Percentiles rank a stretch among this genome's conserved stretches.
phyloP scores from a whole-genome alignment of 2,888 invertebrate genomes.

The Tenthredo scrophulariae region DNA sequence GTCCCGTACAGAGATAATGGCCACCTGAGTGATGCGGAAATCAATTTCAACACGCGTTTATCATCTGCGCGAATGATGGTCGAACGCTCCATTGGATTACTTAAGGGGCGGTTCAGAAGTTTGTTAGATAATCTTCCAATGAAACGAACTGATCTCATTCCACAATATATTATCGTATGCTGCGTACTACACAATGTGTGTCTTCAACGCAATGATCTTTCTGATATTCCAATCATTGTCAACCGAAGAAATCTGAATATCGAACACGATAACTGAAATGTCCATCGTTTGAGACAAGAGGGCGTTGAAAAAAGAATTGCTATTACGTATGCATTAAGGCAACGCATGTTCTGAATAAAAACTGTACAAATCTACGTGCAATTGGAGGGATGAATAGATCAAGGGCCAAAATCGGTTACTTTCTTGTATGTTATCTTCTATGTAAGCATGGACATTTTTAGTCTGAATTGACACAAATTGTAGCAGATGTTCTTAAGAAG shows the following conservation, averaged over 20 bases:
- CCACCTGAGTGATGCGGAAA: constrained; percentile 53
- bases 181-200: constrained; percentile 34
- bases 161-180: constrained; percentile 1
- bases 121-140: constrained; percentile 30
- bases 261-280: background rate
- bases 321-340: background rate
- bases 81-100: constrained; percentile 54
- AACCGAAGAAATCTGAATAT: background rate
- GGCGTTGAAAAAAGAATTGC: background rate
- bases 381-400: too few relatives aligned
- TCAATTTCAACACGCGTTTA: constrained; percentile 55
- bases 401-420: too few relatives aligned
- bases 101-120: constrained; percentile 51
- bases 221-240: constrained; percentile 15
- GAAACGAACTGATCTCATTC: constrained; percentile 32
- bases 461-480: too few relatives aligned
- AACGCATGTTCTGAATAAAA: background rate
- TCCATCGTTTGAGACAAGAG: background rate
- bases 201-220: constrained; percentile 13
- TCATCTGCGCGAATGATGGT: constrained; percentile 55
- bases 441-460: too few relatives aligned
- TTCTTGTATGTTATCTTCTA: too few relatives aligned
- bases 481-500: too few relatives aligned
- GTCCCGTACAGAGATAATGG: constrained; percentile 59
- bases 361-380: too few relatives aligned